Conservation (phyloP, 2,888 invertebrate genomes). For the Andrena marginata region DNA sequence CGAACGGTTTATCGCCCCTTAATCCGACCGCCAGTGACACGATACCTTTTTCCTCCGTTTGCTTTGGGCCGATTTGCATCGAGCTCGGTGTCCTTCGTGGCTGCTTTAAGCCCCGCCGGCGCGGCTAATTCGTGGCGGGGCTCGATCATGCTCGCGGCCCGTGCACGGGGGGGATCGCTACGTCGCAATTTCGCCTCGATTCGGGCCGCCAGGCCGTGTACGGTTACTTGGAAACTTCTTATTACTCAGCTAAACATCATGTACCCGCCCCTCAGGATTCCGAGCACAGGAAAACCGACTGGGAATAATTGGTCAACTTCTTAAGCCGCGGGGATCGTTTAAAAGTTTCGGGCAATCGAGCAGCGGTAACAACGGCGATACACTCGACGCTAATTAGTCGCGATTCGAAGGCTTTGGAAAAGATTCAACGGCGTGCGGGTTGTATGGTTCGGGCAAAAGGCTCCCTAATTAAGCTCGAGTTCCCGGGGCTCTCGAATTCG, state of each 20-base stretch:
- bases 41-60: constrained; percentile 4
- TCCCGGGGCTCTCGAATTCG: no score
- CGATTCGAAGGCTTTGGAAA: neutral
- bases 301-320: neutral
- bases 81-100: constrained; percentile 10
- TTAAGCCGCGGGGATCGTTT: neutral
- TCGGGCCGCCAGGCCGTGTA: constrained; percentile 2
- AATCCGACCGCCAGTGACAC: no score
- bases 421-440: neutral
- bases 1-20: no score
- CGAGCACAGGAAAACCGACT: neutral
- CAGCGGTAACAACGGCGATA: neutral
- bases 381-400: constrained; percentile 7
- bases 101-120: neutral
- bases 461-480: no score
- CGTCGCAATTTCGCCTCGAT: constrained; percentile 7
- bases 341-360: neutral
- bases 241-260: constrained; percentile 11
- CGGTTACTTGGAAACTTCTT: constrained; percentile 29
- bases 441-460: no score
- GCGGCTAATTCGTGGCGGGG: no score
- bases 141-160: no score
- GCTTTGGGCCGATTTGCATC: constrained; percentile 8
- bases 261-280: constrained; percentile 12
- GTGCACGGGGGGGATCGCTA: neutral